Evolutionary conservation across 2,888 invertebrate genomes (phyloP), one percentile per base, ranked within the genome.

Genomic region (Mallateleia sp.): DNA sequence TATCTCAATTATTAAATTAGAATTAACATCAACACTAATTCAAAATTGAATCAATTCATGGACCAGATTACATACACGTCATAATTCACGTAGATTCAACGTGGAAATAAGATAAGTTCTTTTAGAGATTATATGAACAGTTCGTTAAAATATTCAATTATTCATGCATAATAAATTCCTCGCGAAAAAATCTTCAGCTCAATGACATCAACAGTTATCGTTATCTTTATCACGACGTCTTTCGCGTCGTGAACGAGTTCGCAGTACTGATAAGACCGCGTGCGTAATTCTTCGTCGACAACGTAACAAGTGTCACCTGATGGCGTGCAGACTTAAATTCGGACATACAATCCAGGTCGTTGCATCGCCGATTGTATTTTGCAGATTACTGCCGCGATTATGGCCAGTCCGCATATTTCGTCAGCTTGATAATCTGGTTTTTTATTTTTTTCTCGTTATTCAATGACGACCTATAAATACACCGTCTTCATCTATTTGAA

Each of bases 401-500:
- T 28, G 28, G 5, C 28, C 28, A 8, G n/a, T n/a, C n/a, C n/a
- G n/a, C n/a, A n/a, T n/a, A n/a, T n/a, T n/a, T n/a, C n/a, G n/a
- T n/a, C n/a, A n/a, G n/a, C n/a, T n/a, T n/a, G n/a, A n/a, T n/a
- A n/a, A n/a, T n/a, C n/a, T n/a, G n/a, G n/a, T 38, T 38, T 11
- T 38, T 6, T 38, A 58, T 54, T 14, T 7, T 42, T 58, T 60
- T 60, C 18, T 47, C 18, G 28, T 24, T 22, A 60, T 14, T 25
- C 20, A 38, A 22, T 24, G 67, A 60, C 25, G 42, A 34, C n/a
- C 22, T 79, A 79, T 79, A 54, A 69, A 79, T 69, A 79, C 38
- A 47, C 25, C 25, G 6, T 60, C n/a, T 79, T 60, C 42, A 22
- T 60, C 60, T 69, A 64, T 69, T 69, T 52, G 52, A 8, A 64